These are phyloP conservation scores for Indri indri DNA, from an alignment of 2,113 vertebrate species.

Conservation along the genomic window DNA sequence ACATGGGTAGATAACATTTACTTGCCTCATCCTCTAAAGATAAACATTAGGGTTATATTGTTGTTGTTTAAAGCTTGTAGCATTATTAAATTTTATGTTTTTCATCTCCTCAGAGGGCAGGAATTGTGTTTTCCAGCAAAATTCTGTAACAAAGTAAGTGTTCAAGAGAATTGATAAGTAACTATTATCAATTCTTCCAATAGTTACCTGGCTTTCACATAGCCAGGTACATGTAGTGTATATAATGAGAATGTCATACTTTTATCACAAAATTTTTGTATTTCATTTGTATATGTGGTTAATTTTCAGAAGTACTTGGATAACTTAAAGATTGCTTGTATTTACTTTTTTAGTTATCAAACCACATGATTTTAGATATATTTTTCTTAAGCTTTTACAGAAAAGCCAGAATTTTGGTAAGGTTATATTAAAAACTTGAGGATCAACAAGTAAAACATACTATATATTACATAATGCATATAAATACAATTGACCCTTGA, in stretches of 20 bases:
- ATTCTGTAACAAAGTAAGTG: neutral
- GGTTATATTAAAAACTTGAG: slow-evolving; percentile 1
- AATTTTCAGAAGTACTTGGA: slow-evolving; percentile 17
- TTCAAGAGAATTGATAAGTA: neutral
- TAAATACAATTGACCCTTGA: slow-evolving; percentile 31
- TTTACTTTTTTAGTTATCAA: slow-evolving; percentile 18
- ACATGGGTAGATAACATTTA: neutral
- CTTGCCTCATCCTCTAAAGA: neutral
- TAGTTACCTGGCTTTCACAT: neutral
- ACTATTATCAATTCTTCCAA: neutral
- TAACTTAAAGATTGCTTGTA: neutral
- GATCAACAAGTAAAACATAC: slow-evolving; percentile 45
- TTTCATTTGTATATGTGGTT: neutral
- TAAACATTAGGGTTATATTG: neutral
- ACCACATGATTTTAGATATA: neutral
- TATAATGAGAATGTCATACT: neutral
- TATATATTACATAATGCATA: slow-evolving; percentile 36
- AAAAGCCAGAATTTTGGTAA: slow-evolving; percentile 30
- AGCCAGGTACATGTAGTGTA: neutral
- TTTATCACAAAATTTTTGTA: neutral
- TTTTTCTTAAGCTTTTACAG: slow-evolving; percentile 51
- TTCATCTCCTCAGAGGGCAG: neutral
- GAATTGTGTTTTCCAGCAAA: neutral
- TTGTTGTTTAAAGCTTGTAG: neutral
- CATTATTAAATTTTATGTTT: neutral